These are phyloP conservation scores for Galleria mellonella DNA, from an alignment of 1,140 invertebrate species.

Conservation along the genomic window DNA sequence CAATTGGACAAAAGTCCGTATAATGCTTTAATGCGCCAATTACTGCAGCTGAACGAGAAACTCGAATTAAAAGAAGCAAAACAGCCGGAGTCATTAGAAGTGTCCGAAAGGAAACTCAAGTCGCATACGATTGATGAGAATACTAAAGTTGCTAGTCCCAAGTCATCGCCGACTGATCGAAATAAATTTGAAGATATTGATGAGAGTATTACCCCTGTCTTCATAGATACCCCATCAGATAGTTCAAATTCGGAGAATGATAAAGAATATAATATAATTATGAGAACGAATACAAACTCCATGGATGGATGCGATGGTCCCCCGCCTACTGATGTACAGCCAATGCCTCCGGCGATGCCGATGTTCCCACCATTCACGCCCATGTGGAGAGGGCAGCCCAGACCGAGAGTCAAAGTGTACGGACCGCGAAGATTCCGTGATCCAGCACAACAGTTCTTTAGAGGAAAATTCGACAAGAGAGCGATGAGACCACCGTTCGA, in stretches of 20 bases:
- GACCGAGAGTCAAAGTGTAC: constrained; percentile 41
- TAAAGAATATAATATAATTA: constrained; percentile 53
- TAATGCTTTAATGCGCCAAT: constrained; percentile 85
- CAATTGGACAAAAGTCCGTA: constrained; percentile 86
- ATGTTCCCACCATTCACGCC: constrained; percentile 36
- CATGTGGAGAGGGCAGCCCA: constrained; percentile 34
- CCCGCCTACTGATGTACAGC: constrained; percentile 22
- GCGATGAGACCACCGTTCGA: constrained; percentile 34
- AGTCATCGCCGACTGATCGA: constrained; percentile 37
- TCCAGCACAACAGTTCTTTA: constrained; percentile 40
- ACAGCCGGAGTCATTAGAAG: constrained; percentile 76
- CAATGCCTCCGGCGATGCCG: constrained; percentile 46
- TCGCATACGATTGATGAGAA: constrained; percentile 53
- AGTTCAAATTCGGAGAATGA: constrained; percentile 23
- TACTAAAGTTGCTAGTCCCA: constrained; percentile 63
- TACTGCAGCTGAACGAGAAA: constrained; percentile 85
- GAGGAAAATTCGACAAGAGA: constrained; percentile 54
- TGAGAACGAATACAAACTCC: constrained; percentile 32
- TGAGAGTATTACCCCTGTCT: constrained; percentile 54
- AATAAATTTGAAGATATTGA: constrained; percentile 71
- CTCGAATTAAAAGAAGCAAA: constrained; percentile 85
- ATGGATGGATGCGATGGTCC: constrained; percentile 21
- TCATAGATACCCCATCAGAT: constrained; percentile 30
- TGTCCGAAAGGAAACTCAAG: constrained; percentile 57
- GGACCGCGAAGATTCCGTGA: constrained; percentile 46